These are phyloP conservation scores for Neolamprologus ventralis DNA, from an alignment of 2,113 vertebrate species.

Conservation along the genomic window DNA sequence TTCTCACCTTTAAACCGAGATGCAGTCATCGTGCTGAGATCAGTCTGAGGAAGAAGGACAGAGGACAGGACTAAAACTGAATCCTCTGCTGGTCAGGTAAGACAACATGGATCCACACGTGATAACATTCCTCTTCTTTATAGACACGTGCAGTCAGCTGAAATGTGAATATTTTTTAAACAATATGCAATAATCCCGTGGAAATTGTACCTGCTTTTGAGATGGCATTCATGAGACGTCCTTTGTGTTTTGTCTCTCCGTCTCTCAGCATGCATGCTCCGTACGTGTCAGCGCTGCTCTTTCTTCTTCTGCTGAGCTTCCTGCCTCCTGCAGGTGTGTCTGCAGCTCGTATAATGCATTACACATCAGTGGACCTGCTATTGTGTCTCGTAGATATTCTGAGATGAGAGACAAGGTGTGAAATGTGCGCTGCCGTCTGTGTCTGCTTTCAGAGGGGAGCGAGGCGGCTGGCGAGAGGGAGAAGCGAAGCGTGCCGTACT, in stretches of 20 bases:
- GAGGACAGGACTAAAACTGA: neutral
- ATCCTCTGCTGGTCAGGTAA: neutral
- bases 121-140: neutral
- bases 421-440: neutral
- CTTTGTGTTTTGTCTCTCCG: neutral
- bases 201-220: neutral
- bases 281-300: neutral
- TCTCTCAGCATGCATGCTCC: neutral
- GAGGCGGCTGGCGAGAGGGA: neutral
- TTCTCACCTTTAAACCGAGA: neutral
- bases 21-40: neutral
- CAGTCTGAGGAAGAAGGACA: neutral
- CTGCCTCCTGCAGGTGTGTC: neutral
- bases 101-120: neutral
- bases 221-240: neutral
- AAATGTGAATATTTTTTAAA: neutral
- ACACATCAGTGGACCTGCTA: neutral
- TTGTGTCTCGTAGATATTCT: neutral
- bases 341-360: neutral
- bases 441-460: neutral
- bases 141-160: neutral
- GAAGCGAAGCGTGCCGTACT: conserved; percentile 49
- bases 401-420: neutral
- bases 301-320: neutral
- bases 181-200: neutral